Base-by-base conservation (phyloP, 2,113 vertebrate genomes). In the Phrynosoma platyrhinos region DNA sequence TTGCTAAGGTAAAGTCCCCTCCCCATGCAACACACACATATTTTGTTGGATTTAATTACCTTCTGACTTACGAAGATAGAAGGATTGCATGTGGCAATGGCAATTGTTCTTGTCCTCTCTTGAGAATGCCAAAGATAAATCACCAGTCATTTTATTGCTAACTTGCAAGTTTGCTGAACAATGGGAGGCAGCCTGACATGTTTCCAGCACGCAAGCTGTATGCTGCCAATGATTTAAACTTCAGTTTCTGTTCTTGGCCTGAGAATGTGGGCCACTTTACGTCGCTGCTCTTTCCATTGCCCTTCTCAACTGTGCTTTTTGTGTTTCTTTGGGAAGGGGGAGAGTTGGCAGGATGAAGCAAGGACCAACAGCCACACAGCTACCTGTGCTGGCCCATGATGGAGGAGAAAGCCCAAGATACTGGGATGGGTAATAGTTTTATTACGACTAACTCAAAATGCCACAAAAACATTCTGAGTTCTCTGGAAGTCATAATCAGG, bases 61-160 rank as follows among this genome's bases (percentile, higher is more conserved):
- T 87, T 88, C 64, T 88, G 79, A 89, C 42, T 91, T 83, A 85
- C 7, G 83, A 76, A 74, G 55, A 91, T 23, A 89, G 89, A 91
- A 86, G 0, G 1, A 64, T 92, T 92, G 64, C 27, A 14, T 88
- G 71, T 90, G 85, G 62, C 88, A 14, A 25, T 21, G 27, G 20
- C 91, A 91, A 79, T 75, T 90, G 68, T 79, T 69, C 55, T 53
- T 0, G 0, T 92, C 79, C 55, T 89, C 90, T 84, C n/a, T 82
- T 82, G 66, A 93, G 85, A 90, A 66, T 91, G 79, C 58, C 90
- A 87, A 77, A 89, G 90, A 90, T 91, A 87, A 85, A 88, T 92
- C 77, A 89, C 81, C 13, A 66, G 47, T 85, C 84, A 40, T 85
- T 89, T 42, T 87, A 76, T 82, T 90, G 79, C 82, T 92, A 77